Evolutionary conservation across 2,797 vertebrate genomes (phyloP).

Genomic region (Dermochelys coriacea): DNA sequence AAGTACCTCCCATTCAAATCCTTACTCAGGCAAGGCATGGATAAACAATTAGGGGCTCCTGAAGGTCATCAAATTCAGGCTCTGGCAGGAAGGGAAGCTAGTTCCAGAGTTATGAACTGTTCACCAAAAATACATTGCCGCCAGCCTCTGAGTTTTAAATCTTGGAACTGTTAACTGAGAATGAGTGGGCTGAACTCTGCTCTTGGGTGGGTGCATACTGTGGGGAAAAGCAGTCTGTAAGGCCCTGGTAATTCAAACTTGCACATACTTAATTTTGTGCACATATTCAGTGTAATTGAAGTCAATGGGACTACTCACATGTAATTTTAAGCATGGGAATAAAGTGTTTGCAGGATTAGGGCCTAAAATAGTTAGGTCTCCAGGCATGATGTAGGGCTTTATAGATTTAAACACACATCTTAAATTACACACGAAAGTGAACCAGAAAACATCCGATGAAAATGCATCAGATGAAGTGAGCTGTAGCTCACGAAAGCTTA

Average conservation of each 20-base stretch:
- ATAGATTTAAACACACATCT: not conserved
- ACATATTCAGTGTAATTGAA: not conserved
- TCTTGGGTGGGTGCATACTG: rapidly evolving
- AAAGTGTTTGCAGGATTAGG: not conserved
- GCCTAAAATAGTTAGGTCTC: not conserved
- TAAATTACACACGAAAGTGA: not conserved
- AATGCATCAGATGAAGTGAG: too few species aligned
- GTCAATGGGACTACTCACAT: not conserved
- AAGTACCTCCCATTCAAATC: not conserved
- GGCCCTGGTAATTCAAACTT: not conserved
- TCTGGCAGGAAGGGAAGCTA: not conserved
- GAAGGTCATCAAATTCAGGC: not conserved
- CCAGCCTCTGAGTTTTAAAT: not conserved
- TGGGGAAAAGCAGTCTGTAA: not conserved
- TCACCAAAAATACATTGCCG: not conserved
- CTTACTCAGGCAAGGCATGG: not conserved
- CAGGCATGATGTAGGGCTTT: not conserved
- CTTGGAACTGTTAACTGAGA: not conserved
- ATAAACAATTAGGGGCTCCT: not conserved
- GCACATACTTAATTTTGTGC: not conserved
- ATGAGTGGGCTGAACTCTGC: not conserved
- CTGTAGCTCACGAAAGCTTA: too few species aligned
- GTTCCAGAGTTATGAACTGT: not conserved
- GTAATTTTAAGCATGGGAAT: not conserved
- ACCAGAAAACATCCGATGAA: not conserved